Evolutionary conservation across 2,797 vertebrate genomes (phyloP).

Genomic region (Eutrigla gurnardus): DNA sequence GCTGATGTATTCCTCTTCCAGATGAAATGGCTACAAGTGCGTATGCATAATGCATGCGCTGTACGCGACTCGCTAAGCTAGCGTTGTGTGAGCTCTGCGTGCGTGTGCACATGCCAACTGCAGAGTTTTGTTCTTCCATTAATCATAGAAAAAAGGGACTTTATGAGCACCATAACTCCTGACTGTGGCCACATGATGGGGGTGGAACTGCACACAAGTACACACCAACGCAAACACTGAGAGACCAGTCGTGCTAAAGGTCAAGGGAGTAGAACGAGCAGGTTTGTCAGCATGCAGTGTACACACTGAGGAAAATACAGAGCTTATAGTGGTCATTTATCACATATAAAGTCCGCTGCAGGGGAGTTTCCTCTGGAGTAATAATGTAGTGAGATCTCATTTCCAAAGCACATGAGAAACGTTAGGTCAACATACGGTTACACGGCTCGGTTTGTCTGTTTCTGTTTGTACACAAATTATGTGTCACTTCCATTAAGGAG

Average conservation of each 20-base stretch:
- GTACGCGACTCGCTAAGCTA: conserved; percentile 19
- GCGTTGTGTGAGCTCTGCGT: conserved; percentile 12
- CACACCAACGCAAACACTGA: conserved; percentile 22
- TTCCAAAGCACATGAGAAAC: conserved; percentile 7
- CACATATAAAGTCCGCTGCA: conserved; percentile 22
- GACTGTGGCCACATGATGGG: conserved; percentile 57
- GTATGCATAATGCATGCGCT: conserved; percentile 7
- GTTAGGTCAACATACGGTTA: too few species aligned
- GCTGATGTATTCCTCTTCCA: too few species aligned
- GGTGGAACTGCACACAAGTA: conserved; percentile 37
- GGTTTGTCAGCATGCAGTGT: conserved; percentile 31
- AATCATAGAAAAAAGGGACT: conserved; percentile 67
- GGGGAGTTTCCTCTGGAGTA: conserved; percentile 13
- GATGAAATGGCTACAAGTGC: conserved; percentile 2
- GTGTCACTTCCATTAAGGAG: too few species aligned
- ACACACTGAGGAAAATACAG: conserved; percentile 13
- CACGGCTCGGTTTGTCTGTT: too few species aligned
- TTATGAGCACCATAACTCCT: conserved; percentile 62
- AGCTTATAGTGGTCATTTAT: conserved; percentile 43
- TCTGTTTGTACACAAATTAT: too few species aligned
- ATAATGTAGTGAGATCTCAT: not conserved
- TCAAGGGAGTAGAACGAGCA: conserved; percentile 43
- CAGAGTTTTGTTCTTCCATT: conserved; percentile 64
- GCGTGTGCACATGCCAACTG: conserved; percentile 49
- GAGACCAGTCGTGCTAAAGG: conserved; percentile 56